Percentiles rank a stretch among this genome's conserved stretches.
These are phyloP conservation scores for Cheilosia impressa DNA, from an alignment of 2,888 invertebrate genomes.

Conservation along the genomic window DNA sequence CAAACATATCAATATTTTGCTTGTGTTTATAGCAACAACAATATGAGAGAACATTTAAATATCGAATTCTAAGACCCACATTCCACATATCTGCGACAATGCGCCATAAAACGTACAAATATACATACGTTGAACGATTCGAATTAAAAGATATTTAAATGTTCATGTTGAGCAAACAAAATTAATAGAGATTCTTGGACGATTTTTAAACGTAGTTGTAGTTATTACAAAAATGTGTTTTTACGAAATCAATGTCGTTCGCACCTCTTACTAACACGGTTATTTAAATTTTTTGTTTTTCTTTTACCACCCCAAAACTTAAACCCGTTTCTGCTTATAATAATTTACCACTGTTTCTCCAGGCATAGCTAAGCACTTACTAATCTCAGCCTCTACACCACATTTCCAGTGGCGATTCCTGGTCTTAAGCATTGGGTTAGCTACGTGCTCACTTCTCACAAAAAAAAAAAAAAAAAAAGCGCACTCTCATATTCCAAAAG, in stretches of 20 bases:
- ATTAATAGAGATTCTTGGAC: background rate
- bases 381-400: slow-evolving; percentile 41
- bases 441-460: no score
- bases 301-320: background rate
- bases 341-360: background rate
- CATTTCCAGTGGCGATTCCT: no score
- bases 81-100: slow-evolving; percentile 57
- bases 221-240: slow-evolving; percentile 21
- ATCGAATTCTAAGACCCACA: slow-evolving; percentile 38
- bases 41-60: slow-evolving; percentile 17
- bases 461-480: no score
- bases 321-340: background rate
- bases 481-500: no score
- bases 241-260: slow-evolving; percentile 2
- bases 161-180: slow-evolving; percentile 5
- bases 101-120: background rate
- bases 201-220: slow-evolving; percentile 16
- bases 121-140: slow-evolving; percentile 4
- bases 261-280: background rate
- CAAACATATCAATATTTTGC: slow-evolving; percentile 46
- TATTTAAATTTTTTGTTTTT: background rate
- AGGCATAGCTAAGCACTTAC: background rate
- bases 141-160: slow-evolving; percentile 20
- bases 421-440: no score
- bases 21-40: background rate